A percentile compares a stretch with the other conserved stretches of the same genome.
These are phyloP conservation scores for Marcusenius ussheri DNA, from an alignment of 2,113 vertebrate genomes.

Conservation along the genomic window DNA sequence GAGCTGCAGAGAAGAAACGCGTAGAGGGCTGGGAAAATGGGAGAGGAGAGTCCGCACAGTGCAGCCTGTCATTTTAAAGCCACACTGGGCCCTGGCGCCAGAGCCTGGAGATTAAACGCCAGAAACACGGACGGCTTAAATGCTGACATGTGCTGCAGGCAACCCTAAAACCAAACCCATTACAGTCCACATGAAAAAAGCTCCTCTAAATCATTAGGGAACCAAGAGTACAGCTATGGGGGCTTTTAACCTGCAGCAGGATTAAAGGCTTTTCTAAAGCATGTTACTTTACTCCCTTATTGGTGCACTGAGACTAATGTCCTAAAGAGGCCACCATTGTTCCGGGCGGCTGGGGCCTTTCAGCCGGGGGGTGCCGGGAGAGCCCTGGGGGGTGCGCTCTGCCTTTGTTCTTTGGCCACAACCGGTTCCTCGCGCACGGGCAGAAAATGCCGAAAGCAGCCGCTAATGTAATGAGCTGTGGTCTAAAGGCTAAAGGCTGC, in stretches of 20 bases:
- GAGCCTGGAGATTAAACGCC: background rate
- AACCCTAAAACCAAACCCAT: background rate
- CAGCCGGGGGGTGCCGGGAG: slow-evolving; percentile 24
- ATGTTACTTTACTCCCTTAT: slow-evolving; percentile 1
- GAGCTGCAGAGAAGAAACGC: background rate
- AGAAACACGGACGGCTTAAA: background rate
- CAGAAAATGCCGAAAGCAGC: slow-evolving; percentile 14
- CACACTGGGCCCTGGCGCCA: background rate
- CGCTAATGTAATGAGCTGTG: background rate
- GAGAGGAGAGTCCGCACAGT: background rate
- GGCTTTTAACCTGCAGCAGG: background rate
- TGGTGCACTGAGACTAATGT: slow-evolving; percentile 11
- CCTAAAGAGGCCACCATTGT: slow-evolving; percentile 34
- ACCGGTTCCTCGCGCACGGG: background rate
- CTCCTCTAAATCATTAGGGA: background rate
- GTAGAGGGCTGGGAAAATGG: background rate
- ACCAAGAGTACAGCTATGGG: background rate
- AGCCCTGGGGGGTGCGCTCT: slow-evolving; percentile 29
- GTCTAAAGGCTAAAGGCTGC: background rate
- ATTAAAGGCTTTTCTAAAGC: background rate
- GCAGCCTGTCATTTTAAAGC: slow-evolving; percentile 1
- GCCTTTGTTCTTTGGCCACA: slow-evolving; percentile 41
- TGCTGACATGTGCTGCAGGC: background rate
- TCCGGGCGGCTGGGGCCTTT: slow-evolving; percentile 19
- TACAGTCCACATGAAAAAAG: background rate